Evolutionary conservation across 2,797 vertebrate genomes (phyloP), one percentile per base, ranked within the genome.

Genomic region (Myotis planiceps): DNA sequence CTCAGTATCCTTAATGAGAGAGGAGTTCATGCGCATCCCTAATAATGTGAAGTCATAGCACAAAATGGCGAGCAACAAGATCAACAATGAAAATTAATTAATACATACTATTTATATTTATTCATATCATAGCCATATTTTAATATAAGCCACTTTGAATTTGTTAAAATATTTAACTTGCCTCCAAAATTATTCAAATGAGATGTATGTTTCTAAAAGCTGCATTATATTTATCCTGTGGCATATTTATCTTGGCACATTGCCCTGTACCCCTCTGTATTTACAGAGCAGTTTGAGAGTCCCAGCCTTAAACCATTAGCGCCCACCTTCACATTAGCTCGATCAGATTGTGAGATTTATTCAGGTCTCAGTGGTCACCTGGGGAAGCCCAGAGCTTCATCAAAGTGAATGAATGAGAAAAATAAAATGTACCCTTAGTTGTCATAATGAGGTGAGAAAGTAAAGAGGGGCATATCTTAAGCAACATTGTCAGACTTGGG

Each of bases 141-240:
- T 95, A 80, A 87, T 92, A 90, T 51, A 91, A 69, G 68, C 53
- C 68, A 53, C 94, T 90, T 87, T 92, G 37, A 96, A 94, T 92
- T 94, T 84, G 14, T 93, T 89, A 71, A 79, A 71, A 87, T 94
- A 88, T 92, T 92, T 95, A 93, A 92, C 47, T 94, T 94, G 55
- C n/a, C 39, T 94, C 69, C 74, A 63, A 92, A 90, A 60, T 96
- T 93, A 95, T 95, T 94, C 58, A 95, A 74, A 92, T 82, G 75
- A 53, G 53, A 76, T 94, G 53, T 76, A 90, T 94, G 49, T 32
- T 84, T 89, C 74, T 92, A 58, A 88, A 92, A 75, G 34, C 60
- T 68, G 32, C 32, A 25, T 55, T 79, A 13, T 68, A 47, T 95
- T 92, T 94, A 58, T 47, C 79, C 45, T 25, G 16, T 23, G 23